phyloP scores from a whole-genome alignment of 2,888 invertebrate species.

The Andrena haemorrhoa region DNA sequence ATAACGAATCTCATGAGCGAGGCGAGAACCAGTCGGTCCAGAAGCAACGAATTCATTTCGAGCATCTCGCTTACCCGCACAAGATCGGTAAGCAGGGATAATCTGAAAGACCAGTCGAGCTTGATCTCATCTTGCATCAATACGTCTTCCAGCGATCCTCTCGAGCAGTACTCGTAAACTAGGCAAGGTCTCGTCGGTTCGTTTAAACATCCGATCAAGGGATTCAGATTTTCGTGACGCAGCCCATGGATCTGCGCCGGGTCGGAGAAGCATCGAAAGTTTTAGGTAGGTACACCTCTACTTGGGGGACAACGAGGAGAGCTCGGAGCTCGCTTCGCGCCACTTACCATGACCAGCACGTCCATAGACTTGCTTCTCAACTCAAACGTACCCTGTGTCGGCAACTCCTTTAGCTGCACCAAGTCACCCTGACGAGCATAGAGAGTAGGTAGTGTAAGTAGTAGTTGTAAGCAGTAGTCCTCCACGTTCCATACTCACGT shows the following conservation, averaged over 20 bases:
- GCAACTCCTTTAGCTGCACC: slow-evolving; percentile 94
- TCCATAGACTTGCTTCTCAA: slow-evolving; percentile 93
- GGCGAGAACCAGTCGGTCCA: neutral
- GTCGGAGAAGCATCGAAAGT: neutral
- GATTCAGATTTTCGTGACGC: slow-evolving; percentile 96
- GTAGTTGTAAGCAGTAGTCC: too few species aligned
- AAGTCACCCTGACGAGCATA: slow-evolving; percentile 90
- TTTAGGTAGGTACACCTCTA: neutral
- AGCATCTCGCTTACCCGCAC: slow-evolving; percentile 88
- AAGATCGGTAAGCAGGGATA: slow-evolving; percentile 96
- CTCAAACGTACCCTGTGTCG: slow-evolving; percentile 88
- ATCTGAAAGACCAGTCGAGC: slow-evolving; percentile 97
- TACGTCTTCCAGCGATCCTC: slow-evolving; percentile 95
- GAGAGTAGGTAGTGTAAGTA: neutral
- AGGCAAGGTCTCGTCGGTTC: slow-evolving; percentile 92
- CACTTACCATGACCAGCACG: slow-evolving; percentile 88
- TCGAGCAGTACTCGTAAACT: slow-evolving; percentile 94
- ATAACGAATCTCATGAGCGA: neutral
- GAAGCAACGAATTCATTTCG: neutral
- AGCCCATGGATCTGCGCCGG: slow-evolving; percentile 90
- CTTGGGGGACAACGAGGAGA: too few species aligned
- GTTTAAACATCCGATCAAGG: slow-evolving; percentile 93
- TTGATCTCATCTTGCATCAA: slow-evolving; percentile 95
- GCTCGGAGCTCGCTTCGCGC: too few species aligned
- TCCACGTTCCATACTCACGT: slow-evolving; percentile 87